Percentiles rank a stretch among this genome's conserved stretches.
These are phyloP conservation scores for Nasonia longicornis DNA, from an alignment of 1,140 invertebrate species.

Conservation along the genomic window DNA sequence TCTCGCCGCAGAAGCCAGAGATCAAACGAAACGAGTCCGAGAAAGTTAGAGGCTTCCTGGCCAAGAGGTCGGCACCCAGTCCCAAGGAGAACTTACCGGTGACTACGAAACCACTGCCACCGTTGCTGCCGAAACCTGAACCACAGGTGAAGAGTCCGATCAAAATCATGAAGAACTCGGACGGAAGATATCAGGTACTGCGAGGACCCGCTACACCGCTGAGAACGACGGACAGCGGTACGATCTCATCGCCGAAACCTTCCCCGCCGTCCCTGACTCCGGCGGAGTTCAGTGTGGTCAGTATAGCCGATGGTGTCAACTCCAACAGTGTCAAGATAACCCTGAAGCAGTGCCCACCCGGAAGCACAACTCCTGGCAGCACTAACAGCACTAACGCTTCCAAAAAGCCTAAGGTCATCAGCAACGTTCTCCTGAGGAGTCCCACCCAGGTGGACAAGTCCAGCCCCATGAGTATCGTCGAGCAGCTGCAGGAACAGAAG, in stretches of 20 bases:
- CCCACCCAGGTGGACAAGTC: neutral
- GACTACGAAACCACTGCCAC: neutral
- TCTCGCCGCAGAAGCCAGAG: neutral
- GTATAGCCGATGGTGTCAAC: conserved; percentile 57
- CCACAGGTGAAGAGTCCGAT: conserved; percentile 61
- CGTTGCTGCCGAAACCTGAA: conserved; percentile 18
- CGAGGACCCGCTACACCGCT: conserved; percentile 27
- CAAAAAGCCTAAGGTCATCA: conserved; percentile 60
- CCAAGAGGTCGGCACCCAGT: neutral
- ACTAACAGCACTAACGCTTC: neutral
- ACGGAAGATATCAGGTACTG: conserved; percentile 61
- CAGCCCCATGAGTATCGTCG: conserved; percentile 12
- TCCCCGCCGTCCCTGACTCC: neutral
- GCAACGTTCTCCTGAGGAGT: conserved; percentile 54
- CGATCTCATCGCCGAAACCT: neutral
- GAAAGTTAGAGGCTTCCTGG: neutral
- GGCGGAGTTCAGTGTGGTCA: conserved; percentile 60
- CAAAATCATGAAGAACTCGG: conserved; percentile 63
- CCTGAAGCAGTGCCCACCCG: conserved; percentile 60
- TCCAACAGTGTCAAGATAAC: conserved; percentile 63
- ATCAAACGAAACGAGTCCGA: neutral
- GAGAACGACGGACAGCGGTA: neutral
- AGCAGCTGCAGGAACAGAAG: conserved; percentile 53
- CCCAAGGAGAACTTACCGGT: neutral
- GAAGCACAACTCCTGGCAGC: conserved; percentile 43